Percentiles rank a stretch among this genome's conserved stretches.
These are phyloP conservation scores for Ostrea edulis DNA, from an alignment of 1,140 invertebrate species.

Conservation along the genomic window DNA sequence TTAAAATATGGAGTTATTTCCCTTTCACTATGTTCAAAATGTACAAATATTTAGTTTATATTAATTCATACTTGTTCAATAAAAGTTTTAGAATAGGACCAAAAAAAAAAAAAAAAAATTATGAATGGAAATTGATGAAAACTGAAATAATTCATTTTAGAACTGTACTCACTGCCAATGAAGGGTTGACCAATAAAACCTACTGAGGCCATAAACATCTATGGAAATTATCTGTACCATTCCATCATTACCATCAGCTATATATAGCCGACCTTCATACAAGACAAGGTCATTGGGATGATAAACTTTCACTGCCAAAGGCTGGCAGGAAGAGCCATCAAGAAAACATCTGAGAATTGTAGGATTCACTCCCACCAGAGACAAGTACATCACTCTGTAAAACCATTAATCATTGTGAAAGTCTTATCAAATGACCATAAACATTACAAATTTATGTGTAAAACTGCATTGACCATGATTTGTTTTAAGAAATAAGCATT, in stretches of 20 bases:
- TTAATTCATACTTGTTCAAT: background rate
- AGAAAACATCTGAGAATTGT: background rate
- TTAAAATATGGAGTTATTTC: background rate
- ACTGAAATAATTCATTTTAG: background rate
- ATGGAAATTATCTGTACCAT: background rate
- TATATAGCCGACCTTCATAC: slow-evolving; percentile 28
- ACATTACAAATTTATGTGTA: too few relatives aligned
- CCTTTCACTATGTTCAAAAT: background rate
- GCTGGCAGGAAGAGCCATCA: background rate
- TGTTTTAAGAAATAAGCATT: too few relatives aligned
- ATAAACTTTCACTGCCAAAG: background rate
- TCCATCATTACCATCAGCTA: background rate
- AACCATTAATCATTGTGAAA: too few relatives aligned
- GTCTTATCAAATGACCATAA: too few relatives aligned
- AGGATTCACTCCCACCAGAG: background rate
- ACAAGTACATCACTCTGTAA: background rate
- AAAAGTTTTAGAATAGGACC: too few relatives aligned
- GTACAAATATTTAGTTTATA: background rate
- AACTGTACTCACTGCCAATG: background rate
- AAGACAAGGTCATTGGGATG: slow-evolving; percentile 19
- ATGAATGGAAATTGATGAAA: background rate
- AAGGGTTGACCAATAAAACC: background rate
- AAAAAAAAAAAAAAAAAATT: too few relatives aligned
- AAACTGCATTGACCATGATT: too few relatives aligned
- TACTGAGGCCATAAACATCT: background rate